A percentile compares a stretch with the other conserved stretches of the same genome.
Evolutionary conservation across 2,888 invertebrate genomes (phyloP).

Genomic region (Tenthredo distinguenda): DNA sequence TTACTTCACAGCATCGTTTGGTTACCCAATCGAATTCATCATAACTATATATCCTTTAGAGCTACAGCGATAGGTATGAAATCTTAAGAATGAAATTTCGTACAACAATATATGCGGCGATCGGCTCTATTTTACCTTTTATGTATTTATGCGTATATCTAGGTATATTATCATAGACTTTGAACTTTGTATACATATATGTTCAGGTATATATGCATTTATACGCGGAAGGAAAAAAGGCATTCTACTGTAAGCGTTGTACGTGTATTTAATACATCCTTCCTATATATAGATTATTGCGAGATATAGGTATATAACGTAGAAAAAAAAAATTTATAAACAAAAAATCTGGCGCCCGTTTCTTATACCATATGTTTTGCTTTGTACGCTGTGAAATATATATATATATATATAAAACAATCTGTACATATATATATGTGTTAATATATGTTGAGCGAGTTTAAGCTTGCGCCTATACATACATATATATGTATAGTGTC

Average conservation of each 20-base stretch:
- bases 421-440: neutral
- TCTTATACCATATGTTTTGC: neutral
- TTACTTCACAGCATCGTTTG: constrained; percentile 63
- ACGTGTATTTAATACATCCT: neutral
- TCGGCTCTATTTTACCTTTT: neutral
- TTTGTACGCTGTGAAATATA: neutral
- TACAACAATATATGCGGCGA: neutral
- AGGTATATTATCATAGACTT: neutral
- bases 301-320: neutral
- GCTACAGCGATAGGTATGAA: constrained; percentile 63
- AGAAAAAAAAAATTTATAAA: neutral
- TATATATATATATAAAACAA: neutral
- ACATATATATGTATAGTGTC: neutral
- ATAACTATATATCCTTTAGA: constrained; percentile 64
- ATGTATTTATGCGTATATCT: constrained; percentile 7
- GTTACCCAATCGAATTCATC: constrained; percentile 77
- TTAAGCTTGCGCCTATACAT: neutral
- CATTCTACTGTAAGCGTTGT: neutral
- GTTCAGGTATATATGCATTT: no score
- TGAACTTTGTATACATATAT: no score
- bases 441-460: no score
- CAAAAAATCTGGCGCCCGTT: neutral
- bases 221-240: neutral
- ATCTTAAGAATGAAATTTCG: constrained; percentile 59
- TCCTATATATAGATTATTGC: neutral